Percentiles rank a stretch among this genome's conserved stretches.
These are phyloP conservation scores for Gastrophysa polygoni DNA, from an alignment of 2,888 invertebrate species.

Conservation along the genomic window DNA sequence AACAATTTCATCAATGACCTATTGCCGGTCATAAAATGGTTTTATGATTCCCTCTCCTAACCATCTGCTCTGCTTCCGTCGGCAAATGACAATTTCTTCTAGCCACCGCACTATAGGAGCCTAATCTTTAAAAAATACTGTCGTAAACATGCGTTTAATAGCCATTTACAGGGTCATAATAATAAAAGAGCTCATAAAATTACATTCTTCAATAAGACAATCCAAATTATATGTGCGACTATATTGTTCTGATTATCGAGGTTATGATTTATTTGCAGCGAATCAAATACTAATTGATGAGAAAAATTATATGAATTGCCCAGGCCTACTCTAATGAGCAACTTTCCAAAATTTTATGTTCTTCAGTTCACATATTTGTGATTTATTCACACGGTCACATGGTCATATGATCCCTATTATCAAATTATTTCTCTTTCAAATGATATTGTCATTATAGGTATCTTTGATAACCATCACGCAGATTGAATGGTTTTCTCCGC, in stretches of 20 bases:
- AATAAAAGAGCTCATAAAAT: conserved; percentile 56
- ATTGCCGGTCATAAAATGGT: conserved; percentile 38
- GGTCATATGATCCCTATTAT: no score
- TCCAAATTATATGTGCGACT: conserved; percentile 22
- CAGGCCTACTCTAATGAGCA: no score
- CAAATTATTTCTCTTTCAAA: no score
- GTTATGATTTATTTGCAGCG: background rate
- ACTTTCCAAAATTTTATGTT: no score
- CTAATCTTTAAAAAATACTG: conserved; percentile 47
- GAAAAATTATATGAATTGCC: no score
- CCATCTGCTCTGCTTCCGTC: conserved; percentile 9
- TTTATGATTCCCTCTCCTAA: conserved; percentile 33
- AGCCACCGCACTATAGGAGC: background rate
- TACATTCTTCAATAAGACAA: conserved; percentile 35
- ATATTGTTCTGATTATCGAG: conserved; percentile 3
- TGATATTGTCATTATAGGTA: no score
- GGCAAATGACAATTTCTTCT: conserved; percentile 9
- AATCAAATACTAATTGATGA: no score
- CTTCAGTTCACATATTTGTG: no score
- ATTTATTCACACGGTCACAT: no score
- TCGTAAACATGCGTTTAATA: conserved; percentile 55
- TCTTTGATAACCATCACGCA: no score
- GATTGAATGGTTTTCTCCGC: no score
- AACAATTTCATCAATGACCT: conserved; percentile 16
- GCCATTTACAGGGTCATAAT: conserved; percentile 55